Evolutionary conservation across 2,113 vertebrate species (phyloP).

Genomic region (Hypomesus transpacificus): DNA sequence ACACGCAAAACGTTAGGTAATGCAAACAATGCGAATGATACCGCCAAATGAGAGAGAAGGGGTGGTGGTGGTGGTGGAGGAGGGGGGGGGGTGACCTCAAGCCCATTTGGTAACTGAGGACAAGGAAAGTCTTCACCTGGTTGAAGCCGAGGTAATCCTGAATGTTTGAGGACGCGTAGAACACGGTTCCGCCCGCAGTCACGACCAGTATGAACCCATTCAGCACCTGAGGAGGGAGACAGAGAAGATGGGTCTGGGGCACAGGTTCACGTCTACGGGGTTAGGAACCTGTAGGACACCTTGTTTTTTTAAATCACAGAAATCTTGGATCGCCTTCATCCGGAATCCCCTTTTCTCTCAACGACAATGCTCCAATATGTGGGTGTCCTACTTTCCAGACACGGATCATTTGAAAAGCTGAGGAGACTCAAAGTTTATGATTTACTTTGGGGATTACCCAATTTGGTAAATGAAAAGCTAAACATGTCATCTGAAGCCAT

Average conservation of each 20-base stretch:
- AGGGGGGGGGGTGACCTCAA: no score
- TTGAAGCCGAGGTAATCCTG: slow-evolving; percentile 85
- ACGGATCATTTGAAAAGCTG: no score
- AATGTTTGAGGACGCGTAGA: slow-evolving; percentile 80
- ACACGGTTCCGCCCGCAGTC: slow-evolving; percentile 77
- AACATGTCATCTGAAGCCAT: background rate
- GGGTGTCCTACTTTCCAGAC: no score
- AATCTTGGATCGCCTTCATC: no score
- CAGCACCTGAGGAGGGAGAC: slow-evolving; percentile 65
- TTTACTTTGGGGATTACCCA: background rate
- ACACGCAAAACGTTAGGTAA: slow-evolving; percentile 29
- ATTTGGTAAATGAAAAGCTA: slow-evolving; percentile 2
- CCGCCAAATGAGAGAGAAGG: background rate
- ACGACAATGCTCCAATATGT: no score
- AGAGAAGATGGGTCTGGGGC: background rate
- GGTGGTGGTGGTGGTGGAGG: no score
- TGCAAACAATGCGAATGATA: slow-evolving; percentile 14
- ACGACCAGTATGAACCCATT: slow-evolving; percentile 84
- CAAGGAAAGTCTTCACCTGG: slow-evolving; percentile 66
- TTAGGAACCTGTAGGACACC: no score
- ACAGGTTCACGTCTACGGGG: no score
- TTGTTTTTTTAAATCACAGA: no score
- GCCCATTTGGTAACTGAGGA: background rate
- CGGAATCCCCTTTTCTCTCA: no score
- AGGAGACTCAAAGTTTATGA: background rate